Conservation (phyloP, 2,888 invertebrate genomes). For the Spilarctia lutea region DNA sequence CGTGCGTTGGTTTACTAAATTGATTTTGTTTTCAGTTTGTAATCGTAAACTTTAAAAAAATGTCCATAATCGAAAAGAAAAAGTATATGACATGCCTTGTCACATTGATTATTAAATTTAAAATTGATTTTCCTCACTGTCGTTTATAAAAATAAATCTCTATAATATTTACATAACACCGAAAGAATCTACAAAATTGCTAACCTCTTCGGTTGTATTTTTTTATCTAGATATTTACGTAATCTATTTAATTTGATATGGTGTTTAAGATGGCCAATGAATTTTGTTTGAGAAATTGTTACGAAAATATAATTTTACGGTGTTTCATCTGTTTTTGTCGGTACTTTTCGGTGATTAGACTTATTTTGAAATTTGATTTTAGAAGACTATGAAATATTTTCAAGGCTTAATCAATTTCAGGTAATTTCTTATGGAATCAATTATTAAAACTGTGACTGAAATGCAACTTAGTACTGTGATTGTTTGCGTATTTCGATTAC, state of each 20-base stretch:
- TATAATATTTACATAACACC: background rate
- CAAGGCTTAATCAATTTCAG: constrained; percentile 33
- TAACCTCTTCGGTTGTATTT: constrained; percentile 14
- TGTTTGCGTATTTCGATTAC: background rate
- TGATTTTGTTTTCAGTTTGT: background rate
- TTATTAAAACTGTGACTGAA: constrained; percentile 25
- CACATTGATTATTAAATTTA: constrained; percentile 1
- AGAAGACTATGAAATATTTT: constrained; percentile 35
- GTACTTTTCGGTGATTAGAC: constrained; percentile 22
- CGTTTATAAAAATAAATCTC: background rate
- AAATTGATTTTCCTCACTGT: constrained; percentile 14
- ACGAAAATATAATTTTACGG: constrained; percentile 36
- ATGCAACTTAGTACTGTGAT: background rate
- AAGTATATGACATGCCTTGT: background rate
- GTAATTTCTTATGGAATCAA: constrained; percentile 22
- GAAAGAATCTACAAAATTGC: constrained; percentile 10
- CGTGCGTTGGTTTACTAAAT: background rate
- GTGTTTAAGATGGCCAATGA: constrained; percentile 2
- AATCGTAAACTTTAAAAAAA: background rate
- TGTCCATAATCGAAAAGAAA: background rate
- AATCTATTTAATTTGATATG: constrained; percentile 32
- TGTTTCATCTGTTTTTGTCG: constrained; percentile 26
- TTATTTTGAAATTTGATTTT: constrained; percentile 27
- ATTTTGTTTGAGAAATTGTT: constrained; percentile 22
- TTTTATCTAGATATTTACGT: constrained; percentile 22